Base-by-base conservation (phyloP, 2,797 vertebrate species). In the Melanotaenia trifasciata region DNA sequence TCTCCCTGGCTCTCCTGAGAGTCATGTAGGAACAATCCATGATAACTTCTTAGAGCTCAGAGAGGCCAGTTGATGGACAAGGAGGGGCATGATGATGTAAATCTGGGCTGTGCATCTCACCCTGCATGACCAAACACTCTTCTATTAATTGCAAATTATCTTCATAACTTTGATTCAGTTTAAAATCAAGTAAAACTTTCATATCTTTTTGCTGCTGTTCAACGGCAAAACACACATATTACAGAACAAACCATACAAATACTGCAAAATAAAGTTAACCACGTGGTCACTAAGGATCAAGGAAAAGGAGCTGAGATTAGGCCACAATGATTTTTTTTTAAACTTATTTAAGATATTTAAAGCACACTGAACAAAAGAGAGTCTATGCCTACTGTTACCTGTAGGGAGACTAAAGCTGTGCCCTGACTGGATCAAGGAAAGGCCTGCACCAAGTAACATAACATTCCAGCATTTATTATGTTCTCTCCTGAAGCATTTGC, bases 1-100 rank as follows among this genome's bases (percentile, higher is more conserved):
- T 70, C 72, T 32, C 67, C 70, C 67, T 18, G 57, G 40, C 63
- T 72, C 80, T 50, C 54, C 53, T 10, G 80, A 72, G 61, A 67
- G 59, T 62, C 43, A 47, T 18, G 40, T 10, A 16, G 13, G 58
- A 75, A 56, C 65, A 72, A 74, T 61, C 62, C 58, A 22, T 12
- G 68, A 75, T 74, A 67, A 84, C 72, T 60, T 65, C 18, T 2
- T n/a, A 47, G 40, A 22, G 68, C 22, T 62, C 26, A 50, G 74
- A 28, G 24, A 45, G 53, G 67, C 62, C 70, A 40, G 38, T 45
- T 79, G 61, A 58, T 56, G n/a, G 0, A 47, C 18, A 61, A 56
- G 18, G 38, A 40, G 53, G 18, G 43, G 30, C 4, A 59, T 12
- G 57, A 58, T 35, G 57, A 58, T 61, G 61, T 35, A 59, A 67